phyloP scores from a whole-genome alignment of 2,888 invertebrate species.

The Xestia xanthographa region DNA sequence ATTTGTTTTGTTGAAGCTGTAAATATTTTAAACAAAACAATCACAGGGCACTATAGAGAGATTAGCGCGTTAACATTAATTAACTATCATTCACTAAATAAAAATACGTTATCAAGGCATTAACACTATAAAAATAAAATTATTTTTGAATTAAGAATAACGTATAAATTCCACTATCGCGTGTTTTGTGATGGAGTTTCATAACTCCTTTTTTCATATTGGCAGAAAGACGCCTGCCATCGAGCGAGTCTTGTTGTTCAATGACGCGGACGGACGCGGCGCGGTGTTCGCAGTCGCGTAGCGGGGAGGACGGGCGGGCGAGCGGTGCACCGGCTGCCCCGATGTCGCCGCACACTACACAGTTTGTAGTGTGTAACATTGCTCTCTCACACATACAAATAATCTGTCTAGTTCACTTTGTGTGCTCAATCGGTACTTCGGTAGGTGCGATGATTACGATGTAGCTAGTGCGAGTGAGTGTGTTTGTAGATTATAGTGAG shows the following conservation, averaged over 20 bases:
- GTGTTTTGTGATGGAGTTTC: constrained; percentile 87
- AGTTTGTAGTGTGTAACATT: constrained; percentile 75
- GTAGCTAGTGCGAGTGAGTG: constrained; percentile 76
- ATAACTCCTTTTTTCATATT: constrained; percentile 89
- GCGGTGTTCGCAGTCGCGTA: constrained; percentile 89
- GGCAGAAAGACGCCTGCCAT: constrained; percentile 89
- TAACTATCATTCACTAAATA: constrained; percentile 90
- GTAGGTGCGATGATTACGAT: constrained; percentile 80
- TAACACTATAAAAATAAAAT: constrained; percentile 90
- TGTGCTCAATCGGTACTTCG: constrained; percentile 84
- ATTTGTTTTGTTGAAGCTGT: constrained; percentile 79
- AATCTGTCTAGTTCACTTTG: constrained; percentile 87
- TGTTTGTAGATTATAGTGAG: constrained; percentile 78
- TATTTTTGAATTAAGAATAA: constrained; percentile 86
- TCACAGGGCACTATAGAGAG: constrained; percentile 87
- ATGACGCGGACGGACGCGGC: constrained; percentile 88
- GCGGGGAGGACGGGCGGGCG: constrained; percentile 87
- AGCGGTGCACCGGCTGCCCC: constrained; percentile 89
- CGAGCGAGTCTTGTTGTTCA: constrained; percentile 90
- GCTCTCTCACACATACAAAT: constrained; percentile 78
- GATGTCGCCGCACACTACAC: constrained; percentile 86
- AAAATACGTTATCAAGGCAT: constrained; percentile 85
- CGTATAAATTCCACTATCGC: constrained; percentile 89
- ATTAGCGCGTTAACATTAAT: constrained; percentile 87
- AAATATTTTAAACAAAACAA: constrained; percentile 86